Evolutionary conservation across 2,888 invertebrate genomes (phyloP), one percentile per base, ranked within the genome.

Genomic region (Leucoma salicis): DNA sequence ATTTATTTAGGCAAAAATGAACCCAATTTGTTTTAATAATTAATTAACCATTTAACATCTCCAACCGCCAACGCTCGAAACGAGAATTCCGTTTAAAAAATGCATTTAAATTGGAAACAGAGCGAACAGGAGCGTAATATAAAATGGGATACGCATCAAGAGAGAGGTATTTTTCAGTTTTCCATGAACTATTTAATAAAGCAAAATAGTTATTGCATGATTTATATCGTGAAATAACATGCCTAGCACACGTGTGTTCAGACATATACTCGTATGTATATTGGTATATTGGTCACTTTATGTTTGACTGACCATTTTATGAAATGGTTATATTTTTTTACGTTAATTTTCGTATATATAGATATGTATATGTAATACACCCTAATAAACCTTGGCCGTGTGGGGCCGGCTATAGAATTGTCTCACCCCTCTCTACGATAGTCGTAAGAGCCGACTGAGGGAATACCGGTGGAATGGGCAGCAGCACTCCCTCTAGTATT

Each of bases 131-230:
- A 35, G 8, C 13, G 35, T 15, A 16, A 12, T 32, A 46, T 46
- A 48, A 60, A 62, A 67, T 66, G 44, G 54, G 55, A 64, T 63
- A 60, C 53, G 57, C 57, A 63, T 68, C 60, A 59, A 37, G 11
- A 29, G 39, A 25, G 40, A 42, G 44, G 45, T 51, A 49, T 42
- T 42, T 43, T 42, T 42, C 43, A 56, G 46, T 70, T 71, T 66
- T 55, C 56, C 53, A 53, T 58, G 62, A 75, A 60, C 68, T 63
- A 68, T 80, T 82, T 81, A 81, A 79, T 81, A 81, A 78, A 74
- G 64, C 65, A 65, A 21, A 58, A 64, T 73, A 64, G 74, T 70
- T 72, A 74, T 71, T 65, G 62, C 73, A 70, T 78, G 75, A 78
- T 79, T 78, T 81, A 78, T 76, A 70, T 64, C 53, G 61, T 66